Conservation (phyloP, 1,140 invertebrate genomes). For the Aleiodes sp. region DNA sequence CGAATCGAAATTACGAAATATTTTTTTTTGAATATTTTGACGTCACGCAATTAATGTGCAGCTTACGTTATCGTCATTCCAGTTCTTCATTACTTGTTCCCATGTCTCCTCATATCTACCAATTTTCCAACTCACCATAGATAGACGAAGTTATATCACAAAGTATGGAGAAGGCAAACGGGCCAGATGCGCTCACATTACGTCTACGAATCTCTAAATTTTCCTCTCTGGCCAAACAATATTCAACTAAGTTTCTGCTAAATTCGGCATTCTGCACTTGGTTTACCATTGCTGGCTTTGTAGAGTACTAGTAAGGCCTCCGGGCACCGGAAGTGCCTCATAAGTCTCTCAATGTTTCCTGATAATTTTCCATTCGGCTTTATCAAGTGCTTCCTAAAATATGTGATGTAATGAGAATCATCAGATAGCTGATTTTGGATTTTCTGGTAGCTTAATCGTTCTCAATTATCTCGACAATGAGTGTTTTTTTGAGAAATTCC, state of each 20-base stretch:
- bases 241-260: constrained; percentile 61
- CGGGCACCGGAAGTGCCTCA: constrained; percentile 18
- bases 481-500: too few species aligned
- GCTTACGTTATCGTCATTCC: not conserved
- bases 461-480: too few species aligned
- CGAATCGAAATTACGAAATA: too few species aligned
- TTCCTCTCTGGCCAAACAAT: constrained; percentile 55
- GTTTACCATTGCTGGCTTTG: constrained; percentile 29
- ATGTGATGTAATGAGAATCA: not conserved
- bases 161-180: constrained; percentile 38
- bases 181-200: constrained; percentile 52
- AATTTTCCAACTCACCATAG: constrained; percentile 6
- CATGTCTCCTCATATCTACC: constrained; percentile 28
- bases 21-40: too few species aligned
- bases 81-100: constrained; percentile 35
- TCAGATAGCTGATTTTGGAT: not conserved
- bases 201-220: constrained; percentile 55
- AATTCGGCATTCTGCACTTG: constrained; percentile 52
- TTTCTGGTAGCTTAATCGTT: too few species aligned
- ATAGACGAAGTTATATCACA: constrained; percentile 26
- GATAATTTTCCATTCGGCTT: not conserved
- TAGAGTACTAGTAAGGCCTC: not conserved
- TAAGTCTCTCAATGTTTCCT: constrained; percentile 19
- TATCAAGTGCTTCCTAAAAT: too few species aligned
- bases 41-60: too few species aligned